These are phyloP conservation scores for Psephotus haematonotus DNA, from an alignment of 2,113 vertebrate genomes.

Conservation along the genomic window DNA sequence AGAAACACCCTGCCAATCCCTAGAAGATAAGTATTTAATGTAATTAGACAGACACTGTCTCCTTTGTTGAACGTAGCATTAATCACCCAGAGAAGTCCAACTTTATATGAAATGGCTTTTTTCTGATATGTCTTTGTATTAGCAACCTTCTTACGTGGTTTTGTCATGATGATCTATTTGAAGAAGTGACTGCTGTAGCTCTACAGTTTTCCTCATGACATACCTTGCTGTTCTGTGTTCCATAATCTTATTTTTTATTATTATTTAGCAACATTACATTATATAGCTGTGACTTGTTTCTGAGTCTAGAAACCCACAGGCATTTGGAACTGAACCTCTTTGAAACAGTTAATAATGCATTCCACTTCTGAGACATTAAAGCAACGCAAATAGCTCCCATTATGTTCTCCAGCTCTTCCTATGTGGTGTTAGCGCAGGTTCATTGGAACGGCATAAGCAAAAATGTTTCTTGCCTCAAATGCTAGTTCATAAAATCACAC, in stretches of 20 bases:
- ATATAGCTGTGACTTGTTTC: not conserved
- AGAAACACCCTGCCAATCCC: constrained; percentile 77
- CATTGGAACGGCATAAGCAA: not conserved
- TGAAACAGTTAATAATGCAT: not conserved
- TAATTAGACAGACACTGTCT: constrained; percentile 77
- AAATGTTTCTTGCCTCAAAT: constrained; percentile 12
- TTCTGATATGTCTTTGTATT: constrained; percentile 67
- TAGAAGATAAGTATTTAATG: constrained; percentile 75
- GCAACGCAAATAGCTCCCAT: constrained; percentile 5
- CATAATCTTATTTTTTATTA: not conserved
- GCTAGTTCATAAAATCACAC: not conserved
- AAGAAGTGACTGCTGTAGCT: constrained; percentile 1
- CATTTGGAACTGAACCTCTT: not conserved
- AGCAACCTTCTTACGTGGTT: constrained; percentile 31
- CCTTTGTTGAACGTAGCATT: constrained; percentile 72
- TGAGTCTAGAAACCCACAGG: not conserved
- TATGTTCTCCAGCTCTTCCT: not conserved
- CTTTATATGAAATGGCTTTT: constrained; percentile 66
- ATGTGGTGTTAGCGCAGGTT: not conserved
- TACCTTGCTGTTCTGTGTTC: constrained; percentile 30
- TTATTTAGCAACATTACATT: not conserved
- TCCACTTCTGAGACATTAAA: not conserved
- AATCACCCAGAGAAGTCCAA: constrained; percentile 73
- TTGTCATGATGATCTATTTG: constrained; percentile 41
- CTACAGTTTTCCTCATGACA: not conserved